phyloP scores from a whole-genome alignment of 2,797 vertebrate genomes.

The Rousettus madagascariensis region DNA sequence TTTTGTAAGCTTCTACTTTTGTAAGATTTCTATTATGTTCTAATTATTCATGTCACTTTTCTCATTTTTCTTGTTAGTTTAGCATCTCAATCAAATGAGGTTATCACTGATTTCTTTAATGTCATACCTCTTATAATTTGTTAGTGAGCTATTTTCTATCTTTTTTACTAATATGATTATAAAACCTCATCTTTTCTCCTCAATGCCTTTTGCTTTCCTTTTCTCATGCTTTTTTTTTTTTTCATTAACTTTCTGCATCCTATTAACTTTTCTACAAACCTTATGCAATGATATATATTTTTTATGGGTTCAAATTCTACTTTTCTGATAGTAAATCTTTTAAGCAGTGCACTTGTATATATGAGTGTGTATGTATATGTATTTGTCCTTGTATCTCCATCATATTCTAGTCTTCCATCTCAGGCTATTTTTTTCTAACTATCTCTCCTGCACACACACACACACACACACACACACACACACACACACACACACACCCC shows the following conservation, averaged over 20 bases:
- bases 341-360: neutral
- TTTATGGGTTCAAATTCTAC: conserved; percentile 57
- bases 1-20: conserved; percentile 46
- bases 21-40: neutral
- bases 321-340: conserved; percentile 30
- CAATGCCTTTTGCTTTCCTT: conserved; percentile 69
- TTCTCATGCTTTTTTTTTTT: conserved; percentile 53
- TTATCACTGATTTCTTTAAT: conserved; percentile 71
- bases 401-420: neutral
- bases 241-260: conserved; percentile 64
- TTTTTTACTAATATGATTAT: conserved; percentile 75
- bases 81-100: conserved; percentile 65
- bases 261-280: conserved; percentile 63
- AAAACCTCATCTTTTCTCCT: conserved; percentile 72
- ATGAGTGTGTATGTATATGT: neutral
- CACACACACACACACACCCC: too few relatives aligned
- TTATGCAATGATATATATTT: conserved; percentile 68
- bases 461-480: too few relatives aligned
- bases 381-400: neutral
- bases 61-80: conserved; percentile 68
- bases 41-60: conserved; percentile 67
- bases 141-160: conserved; percentile 71
- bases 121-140: conserved; percentile 71
- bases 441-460: neutral
- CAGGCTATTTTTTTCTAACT: neutral